Percentiles rank a stretch among this genome's conserved stretches.
Conservation (phyloP, 1,140 invertebrate species). For the Pseudomyrmex gracilis region DNA sequence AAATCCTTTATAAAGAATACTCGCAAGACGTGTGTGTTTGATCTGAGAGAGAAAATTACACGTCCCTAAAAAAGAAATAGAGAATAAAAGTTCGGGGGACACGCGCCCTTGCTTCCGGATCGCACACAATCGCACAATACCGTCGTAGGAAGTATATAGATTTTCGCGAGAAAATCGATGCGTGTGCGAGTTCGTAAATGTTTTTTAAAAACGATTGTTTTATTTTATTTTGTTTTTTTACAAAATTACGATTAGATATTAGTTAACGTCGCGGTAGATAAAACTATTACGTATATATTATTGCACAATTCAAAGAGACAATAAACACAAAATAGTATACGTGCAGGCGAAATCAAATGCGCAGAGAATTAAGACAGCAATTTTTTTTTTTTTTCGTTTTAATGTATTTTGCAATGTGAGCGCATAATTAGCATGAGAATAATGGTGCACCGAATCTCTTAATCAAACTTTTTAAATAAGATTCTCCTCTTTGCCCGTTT, state of each 20-base stretch:
- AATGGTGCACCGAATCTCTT: conserved; percentile 77
- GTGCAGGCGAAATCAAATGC: conserved; percentile 23
- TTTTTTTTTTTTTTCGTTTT: conserved; percentile 64
- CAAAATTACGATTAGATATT: not conserved
- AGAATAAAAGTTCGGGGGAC: conserved; percentile 3
- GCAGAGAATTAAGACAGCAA: conserved; percentile 2
- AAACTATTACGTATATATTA: not conserved
- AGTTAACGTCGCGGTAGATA: no score
- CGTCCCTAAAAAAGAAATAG: conserved; percentile 67
- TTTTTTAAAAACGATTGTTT: not conserved
- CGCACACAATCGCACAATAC: conserved; percentile 17
- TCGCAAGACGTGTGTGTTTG: conserved; percentile 21
- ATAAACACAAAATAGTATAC: not conserved
- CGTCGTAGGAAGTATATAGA: conserved; percentile 75
- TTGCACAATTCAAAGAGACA: not conserved
- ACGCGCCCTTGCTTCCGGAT: conserved; percentile 73
- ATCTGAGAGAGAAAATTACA: conserved; percentile 52
- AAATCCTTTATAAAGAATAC: no score
- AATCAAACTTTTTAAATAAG: conserved; percentile 84
- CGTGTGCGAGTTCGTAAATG: no score
- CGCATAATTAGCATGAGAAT: conserved; percentile 83
- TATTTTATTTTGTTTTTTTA: not conserved
- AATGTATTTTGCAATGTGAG: conserved; percentile 73
- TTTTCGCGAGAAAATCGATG: no score
- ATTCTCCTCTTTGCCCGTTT: conserved; percentile 68